These are phyloP conservation scores for Cosmorhoe ocellata DNA, from an alignment of 2,888 invertebrate genomes.

Conservation along the genomic window DNA sequence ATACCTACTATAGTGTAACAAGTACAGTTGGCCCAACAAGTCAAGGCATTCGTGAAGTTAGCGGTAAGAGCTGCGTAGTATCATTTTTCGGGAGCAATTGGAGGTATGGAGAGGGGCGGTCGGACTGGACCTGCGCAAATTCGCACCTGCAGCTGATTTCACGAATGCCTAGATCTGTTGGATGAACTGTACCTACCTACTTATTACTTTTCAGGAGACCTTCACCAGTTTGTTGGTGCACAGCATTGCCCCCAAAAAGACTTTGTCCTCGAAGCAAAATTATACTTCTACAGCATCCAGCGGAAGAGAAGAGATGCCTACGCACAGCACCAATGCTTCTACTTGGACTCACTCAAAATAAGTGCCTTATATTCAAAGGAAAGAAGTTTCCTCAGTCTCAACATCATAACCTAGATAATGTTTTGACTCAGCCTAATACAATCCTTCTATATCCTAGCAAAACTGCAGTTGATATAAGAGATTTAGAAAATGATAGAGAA, in stretches of 20 bases:
- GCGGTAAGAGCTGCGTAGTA: too few species aligned
- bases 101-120: too few species aligned
- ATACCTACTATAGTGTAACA: too few species aligned
- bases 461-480: conserved; percentile 86
- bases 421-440: conserved; percentile 86
- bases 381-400: conserved; percentile 90
- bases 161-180: too few species aligned
- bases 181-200: neutral
- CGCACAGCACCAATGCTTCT: conserved; percentile 95
- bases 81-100: too few species aligned
- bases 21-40: too few species aligned
- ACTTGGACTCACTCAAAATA: conserved; percentile 87
- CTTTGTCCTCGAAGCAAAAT: conserved; percentile 87
- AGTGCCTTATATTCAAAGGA: conserved; percentile 91
- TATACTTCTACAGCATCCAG: conserved; percentile 95
- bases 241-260: conserved; percentile 87
- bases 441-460: conserved; percentile 91
- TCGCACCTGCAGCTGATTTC: too few species aligned
- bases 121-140: too few species aligned
- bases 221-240: conserved; percentile 94
- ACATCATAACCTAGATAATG: conserved; percentile 85
- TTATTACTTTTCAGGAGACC: conserved; percentile 86
- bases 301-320: conserved; percentile 94
- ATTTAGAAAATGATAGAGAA: conserved; percentile 63
- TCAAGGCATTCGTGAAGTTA: too few species aligned